phyloP scores from a whole-genome alignment of 1,140 invertebrate species.

The Sesamia nonagrioides region DNA sequence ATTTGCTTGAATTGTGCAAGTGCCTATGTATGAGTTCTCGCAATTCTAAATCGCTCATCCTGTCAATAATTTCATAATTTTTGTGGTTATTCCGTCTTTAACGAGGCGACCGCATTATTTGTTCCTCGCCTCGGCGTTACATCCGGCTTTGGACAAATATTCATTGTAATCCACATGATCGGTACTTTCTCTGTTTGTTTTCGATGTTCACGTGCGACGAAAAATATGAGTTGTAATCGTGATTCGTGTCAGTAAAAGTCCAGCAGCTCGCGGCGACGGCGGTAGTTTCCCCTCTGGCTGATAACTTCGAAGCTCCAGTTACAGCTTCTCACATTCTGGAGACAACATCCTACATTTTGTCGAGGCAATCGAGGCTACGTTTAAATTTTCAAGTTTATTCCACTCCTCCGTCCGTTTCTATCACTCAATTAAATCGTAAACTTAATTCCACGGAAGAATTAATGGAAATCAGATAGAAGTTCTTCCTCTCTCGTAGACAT shows the following conservation, averaged over 20 bases:
- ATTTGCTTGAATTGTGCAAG: slow-evolving; percentile 17
- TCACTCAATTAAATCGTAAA: slow-evolving; percentile 26
- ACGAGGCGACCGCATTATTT: slow-evolving; percentile 5
- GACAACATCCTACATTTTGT: slow-evolving; percentile 40
- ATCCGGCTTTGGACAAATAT: slow-evolving; percentile 26
- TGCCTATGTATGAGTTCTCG: slow-evolving; percentile 21
- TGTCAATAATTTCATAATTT: slow-evolving; percentile 39
- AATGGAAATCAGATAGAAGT: slow-evolving; percentile 33
- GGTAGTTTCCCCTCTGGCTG: slow-evolving; percentile 29
- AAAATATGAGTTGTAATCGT: slow-evolving; percentile 31
- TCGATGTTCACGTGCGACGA: slow-evolving; percentile 21
- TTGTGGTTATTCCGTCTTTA: slow-evolving; percentile 19
- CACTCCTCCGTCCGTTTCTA: slow-evolving; percentile 29
- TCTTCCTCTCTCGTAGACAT: slow-evolving; percentile 7
- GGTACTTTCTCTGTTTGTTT: slow-evolving; percentile 21
- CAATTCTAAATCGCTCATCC: background rate
- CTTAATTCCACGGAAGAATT: slow-evolving; percentile 19
- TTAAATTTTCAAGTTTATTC: slow-evolving; percentile 37
- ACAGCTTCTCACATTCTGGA: background rate
- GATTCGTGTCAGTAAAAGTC: slow-evolving; percentile 25
- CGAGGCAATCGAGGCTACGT: background rate
- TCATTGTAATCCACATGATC: background rate
- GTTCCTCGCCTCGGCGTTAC: background rate
- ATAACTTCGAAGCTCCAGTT: slow-evolving; percentile 18
- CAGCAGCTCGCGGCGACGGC: background rate